Conservation (phyloP, 37 sponge, comb jelly and placozoan species). For the Crambe crambe region DNA sequence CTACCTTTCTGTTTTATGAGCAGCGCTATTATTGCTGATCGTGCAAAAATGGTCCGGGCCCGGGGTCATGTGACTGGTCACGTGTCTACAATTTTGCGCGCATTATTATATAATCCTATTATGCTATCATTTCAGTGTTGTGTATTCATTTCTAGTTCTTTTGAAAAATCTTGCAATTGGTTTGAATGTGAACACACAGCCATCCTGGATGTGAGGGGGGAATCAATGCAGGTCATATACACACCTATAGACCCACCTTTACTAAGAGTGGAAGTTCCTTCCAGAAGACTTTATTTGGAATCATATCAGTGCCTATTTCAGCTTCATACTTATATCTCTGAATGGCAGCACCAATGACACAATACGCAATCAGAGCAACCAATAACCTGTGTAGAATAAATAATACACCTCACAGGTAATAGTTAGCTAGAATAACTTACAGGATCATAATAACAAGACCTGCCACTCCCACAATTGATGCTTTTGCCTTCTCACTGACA, state of each 20-base stretch:
- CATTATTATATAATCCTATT: too few species aligned
- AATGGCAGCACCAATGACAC: constrained; percentile 11
- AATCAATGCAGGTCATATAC: too few species aligned
- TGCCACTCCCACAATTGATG: not conserved
- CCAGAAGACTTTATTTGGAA: constrained; percentile 38
- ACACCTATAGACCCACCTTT: too few species aligned
- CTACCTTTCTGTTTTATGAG: not conserved
- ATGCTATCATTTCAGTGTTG: too few species aligned
- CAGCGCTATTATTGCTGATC: not conserved
- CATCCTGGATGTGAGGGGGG: constrained; percentile 11
- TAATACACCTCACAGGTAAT: too few species aligned
- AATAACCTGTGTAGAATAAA: too few species aligned
- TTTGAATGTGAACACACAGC: constrained; percentile 17
- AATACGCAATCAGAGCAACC: constrained; percentile 14
- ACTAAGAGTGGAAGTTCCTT: constrained; percentile 2
- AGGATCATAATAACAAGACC: constrained; percentile 14
- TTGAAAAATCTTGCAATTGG: not conserved
- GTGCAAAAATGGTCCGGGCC: too few species aligned
- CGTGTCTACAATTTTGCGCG: too few species aligned
- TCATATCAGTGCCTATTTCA: constrained; percentile 12
- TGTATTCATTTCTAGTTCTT: too few species aligned
- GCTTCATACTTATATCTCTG: constrained; percentile 11
- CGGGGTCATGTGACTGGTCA: not conserved
- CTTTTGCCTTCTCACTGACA: not conserved
- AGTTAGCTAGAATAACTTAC: not conserved